Conservation (phyloP, 2,797 vertebrate genomes). For the Sylvilagus floridanus region DNA sequence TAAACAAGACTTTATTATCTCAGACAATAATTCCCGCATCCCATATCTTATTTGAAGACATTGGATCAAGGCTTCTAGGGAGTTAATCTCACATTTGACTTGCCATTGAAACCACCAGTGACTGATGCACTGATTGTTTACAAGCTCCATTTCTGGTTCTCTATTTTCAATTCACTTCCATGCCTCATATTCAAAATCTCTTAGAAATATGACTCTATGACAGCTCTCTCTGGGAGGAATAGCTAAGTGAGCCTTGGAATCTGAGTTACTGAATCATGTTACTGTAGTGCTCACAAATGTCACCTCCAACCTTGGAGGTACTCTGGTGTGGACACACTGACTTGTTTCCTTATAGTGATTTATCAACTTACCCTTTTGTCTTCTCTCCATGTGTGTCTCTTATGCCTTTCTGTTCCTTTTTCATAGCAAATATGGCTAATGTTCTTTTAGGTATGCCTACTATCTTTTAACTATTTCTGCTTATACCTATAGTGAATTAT, state of each 20-base stretch:
- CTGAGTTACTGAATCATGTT: constrained; percentile 26
- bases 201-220: constrained; percentile 11
- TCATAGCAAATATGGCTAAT: not conserved
- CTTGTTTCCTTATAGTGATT: not conserved
- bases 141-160: constrained; percentile 28
- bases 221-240: constrained; percentile 37
- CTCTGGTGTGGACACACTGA: too few species aligned
- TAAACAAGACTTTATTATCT: constrained; percentile 12
- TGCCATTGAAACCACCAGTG: not conserved
- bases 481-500: not conserved
- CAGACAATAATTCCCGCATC: not conserved
- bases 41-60: not conserved
- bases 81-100: not conserved
- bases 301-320: too few species aligned
- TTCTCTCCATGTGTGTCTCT: not conserved
- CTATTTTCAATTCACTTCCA: constrained; percentile 31
- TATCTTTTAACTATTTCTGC: not conserved
- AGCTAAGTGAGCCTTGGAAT: not conserved
- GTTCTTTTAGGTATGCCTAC: not conserved
- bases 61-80: not conserved
- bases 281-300: not conserved
- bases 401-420: not conserved
- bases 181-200: constrained; percentile 30
- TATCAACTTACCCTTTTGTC: constrained; percentile 15
- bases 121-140: not conserved